Percentiles rank a stretch among this genome's conserved stretches.
Conservation (phyloP, 2,797 vertebrate species). For the Brachyalestes nurse region DNA sequence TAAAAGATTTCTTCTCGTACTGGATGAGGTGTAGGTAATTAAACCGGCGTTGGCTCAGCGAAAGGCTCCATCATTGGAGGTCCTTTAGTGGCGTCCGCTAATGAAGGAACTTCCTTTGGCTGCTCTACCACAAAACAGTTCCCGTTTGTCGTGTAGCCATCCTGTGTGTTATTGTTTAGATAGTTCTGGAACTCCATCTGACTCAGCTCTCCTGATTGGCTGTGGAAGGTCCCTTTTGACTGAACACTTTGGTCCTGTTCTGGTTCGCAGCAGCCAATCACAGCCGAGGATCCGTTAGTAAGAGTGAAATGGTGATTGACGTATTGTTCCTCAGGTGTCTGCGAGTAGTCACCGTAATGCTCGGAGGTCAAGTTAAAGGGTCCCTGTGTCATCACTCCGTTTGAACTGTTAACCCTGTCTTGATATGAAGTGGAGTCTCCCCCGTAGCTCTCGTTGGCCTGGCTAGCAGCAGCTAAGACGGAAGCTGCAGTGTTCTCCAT, state of each 20-base stretch:
- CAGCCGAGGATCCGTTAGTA: constrained; percentile 76
- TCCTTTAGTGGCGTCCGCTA: constrained; percentile 90
- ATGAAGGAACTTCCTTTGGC: constrained; percentile 83
- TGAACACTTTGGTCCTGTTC: constrained; percentile 81
- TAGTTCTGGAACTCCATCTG: constrained; percentile 91
- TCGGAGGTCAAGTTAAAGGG: constrained; percentile 86
- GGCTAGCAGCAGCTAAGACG: constrained; percentile 70
- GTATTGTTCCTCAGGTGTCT: constrained; percentile 82
- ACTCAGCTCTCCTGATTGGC: constrained; percentile 79
- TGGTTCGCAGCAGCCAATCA: constrained; percentile 84
- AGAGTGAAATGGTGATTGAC: constrained; percentile 80
- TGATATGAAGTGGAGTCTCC: constrained; percentile 74
- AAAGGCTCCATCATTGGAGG: constrained; percentile 90
- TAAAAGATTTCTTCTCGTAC: constrained; percentile 6
- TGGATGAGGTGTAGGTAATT: constrained; percentile 60
- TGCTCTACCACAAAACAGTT: constrained; percentile 80
- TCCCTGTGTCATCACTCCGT: constrained; percentile 79
- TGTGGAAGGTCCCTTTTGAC: constrained; percentile 80
- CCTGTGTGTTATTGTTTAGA: constrained; percentile 90
- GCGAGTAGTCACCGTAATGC: constrained; percentile 85
- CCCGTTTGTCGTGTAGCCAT: constrained; percentile 83
- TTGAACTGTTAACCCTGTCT: constrained; percentile 83
- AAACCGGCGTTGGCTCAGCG: constrained; percentile 85
- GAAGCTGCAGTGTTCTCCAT: constrained; percentile 84
- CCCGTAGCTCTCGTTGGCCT: constrained; percentile 80